Evolutionary conservation across 2,113 vertebrate species (phyloP).

Genomic region (Mastomys natalensis): DNA sequence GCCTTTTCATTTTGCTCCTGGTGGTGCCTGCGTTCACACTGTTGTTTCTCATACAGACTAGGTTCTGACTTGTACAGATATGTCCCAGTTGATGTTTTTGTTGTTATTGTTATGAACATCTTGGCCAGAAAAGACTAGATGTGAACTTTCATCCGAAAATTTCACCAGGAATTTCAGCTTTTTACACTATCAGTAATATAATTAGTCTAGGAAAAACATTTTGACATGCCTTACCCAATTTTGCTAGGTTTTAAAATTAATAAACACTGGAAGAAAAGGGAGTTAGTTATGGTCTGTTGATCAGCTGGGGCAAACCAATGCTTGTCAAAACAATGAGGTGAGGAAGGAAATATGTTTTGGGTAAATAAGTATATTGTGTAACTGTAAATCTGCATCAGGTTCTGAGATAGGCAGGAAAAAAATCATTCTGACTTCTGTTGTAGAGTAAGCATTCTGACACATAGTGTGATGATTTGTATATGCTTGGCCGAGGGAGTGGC

Average conservation of each 20-base stretch:
- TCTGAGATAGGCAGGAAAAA: slow-evolving; percentile 8
- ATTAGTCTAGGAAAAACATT: neutral
- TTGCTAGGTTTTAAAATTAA: slow-evolving; percentile 52
- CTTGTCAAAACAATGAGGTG: slow-evolving; percentile 26
- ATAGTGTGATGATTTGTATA: no score
- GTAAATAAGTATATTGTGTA: slow-evolving; percentile 31
- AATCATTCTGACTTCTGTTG: slow-evolving; percentile 5
- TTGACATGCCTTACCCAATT: slow-evolving; percentile 26
- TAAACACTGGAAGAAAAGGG: slow-evolving; percentile 24
- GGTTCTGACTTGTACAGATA: neutral
- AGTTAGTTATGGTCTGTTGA: slow-evolving; percentile 48
- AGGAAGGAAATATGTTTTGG: slow-evolving; percentile 51
- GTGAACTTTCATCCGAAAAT: slow-evolving; percentile 46
- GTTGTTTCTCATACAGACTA: neutral
- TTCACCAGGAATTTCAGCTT: slow-evolving; percentile 9
- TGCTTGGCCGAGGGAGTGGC: no score
- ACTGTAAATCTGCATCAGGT: slow-evolving; percentile 30
- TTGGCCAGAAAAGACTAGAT: slow-evolving; percentile 17
- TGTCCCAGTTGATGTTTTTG: neutral
- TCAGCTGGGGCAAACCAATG: slow-evolving; percentile 8
- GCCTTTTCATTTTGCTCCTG: neutral
- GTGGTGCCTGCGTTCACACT: neutral
- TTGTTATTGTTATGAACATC: neutral
- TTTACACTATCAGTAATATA: neutral
- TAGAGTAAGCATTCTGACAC: neutral